Conservation (phyloP, 2,888 invertebrate species). For the Troides helena region DNA sequence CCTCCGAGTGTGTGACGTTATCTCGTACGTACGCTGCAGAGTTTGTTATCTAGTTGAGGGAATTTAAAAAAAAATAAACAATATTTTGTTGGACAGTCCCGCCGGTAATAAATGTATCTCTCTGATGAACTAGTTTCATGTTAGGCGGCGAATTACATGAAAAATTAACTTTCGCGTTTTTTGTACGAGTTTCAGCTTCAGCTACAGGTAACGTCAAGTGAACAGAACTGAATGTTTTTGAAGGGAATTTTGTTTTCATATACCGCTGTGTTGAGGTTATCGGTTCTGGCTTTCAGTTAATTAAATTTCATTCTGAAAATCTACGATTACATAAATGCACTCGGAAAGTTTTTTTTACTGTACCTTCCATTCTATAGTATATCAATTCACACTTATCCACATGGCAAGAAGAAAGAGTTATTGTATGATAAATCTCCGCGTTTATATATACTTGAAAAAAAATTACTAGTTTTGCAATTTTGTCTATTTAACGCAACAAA, state of each 20-base stretch:
- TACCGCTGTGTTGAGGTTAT: background rate
- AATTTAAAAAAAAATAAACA: constrained; percentile 18
- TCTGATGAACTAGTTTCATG: background rate
- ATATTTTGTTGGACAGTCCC: background rate
- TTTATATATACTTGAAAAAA: no score
- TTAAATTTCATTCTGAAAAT: background rate
- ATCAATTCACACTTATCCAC: no score
- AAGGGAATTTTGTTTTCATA: background rate
- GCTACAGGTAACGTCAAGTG: background rate
- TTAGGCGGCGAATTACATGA: background rate
- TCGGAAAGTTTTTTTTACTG: no score
- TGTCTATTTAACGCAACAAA: no score
- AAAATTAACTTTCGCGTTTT: background rate
- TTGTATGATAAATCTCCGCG: no score
- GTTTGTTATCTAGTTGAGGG: constrained; percentile 16
- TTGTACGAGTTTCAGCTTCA: background rate
- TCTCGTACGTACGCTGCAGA: constrained; percentile 15
- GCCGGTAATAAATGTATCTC: background rate
- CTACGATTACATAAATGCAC: no score
- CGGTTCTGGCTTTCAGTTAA: background rate
- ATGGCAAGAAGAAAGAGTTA: no score
- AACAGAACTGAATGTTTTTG: background rate
- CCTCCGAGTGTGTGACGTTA: constrained; percentile 27
- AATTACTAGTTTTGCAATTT: no score
- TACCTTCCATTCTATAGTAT: no score